Evolutionary conservation across 2,888 invertebrate species (phyloP).

Genomic region (Stenodema calcarata): DNA sequence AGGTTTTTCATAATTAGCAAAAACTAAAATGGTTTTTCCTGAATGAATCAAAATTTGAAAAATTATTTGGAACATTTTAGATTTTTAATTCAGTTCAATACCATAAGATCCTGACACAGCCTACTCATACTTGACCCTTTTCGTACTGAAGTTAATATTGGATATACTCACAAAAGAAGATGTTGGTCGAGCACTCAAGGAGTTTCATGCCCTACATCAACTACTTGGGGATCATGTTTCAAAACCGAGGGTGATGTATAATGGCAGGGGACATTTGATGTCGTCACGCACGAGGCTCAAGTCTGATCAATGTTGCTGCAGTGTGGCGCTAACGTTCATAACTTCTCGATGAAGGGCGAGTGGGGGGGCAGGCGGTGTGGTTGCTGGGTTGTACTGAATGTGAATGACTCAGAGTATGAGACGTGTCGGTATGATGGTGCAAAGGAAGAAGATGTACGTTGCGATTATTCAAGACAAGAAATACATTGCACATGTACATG

Average conservation of each 20-base stretch:
- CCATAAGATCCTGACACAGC: no score
- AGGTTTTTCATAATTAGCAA: no score
- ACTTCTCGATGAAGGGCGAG: background rate
- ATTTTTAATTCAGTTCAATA: no score
- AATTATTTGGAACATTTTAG: no score
- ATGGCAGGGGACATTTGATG: conserved; percentile 29
- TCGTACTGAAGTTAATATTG: no score
- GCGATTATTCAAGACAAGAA: no score
- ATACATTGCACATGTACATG: no score
- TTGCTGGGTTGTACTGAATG: background rate
- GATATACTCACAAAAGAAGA: background rate
- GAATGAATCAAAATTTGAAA: no score
- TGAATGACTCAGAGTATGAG: background rate
- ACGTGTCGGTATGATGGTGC: background rate
- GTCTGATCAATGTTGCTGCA: conserved; percentile 31
- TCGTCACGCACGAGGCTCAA: conserved; percentile 31
- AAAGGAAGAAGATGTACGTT: background rate
- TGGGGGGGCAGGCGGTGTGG: background rate
- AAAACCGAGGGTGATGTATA: conserved; percentile 20
- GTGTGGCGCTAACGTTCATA: conserved; percentile 3
- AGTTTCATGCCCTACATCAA: background rate
- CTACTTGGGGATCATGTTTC: conserved; percentile 31
- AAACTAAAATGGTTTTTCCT: no score
- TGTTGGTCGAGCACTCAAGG: background rate
- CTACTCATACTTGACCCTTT: no score